Percentiles rank a stretch among this genome's conserved stretches.
These are phyloP conservation scores for Cheilosia urbana DNA, from an alignment of 2,888 invertebrate genomes.

Conservation along the genomic window DNA sequence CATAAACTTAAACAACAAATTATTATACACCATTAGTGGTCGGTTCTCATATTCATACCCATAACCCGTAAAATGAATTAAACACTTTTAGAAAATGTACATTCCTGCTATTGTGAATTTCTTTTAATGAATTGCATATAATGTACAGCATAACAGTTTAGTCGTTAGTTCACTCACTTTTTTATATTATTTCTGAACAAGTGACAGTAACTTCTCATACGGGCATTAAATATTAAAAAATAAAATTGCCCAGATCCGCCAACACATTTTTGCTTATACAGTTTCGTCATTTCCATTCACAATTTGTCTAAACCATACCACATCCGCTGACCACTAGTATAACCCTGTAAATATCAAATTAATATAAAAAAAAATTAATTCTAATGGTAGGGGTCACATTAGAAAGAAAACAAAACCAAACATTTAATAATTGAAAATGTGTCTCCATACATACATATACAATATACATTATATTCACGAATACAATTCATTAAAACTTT, in stretches of 20 bases:
- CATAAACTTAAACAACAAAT: slow-evolving; percentile 11
- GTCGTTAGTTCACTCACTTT: too few relatives aligned
- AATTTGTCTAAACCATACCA: not conserved
- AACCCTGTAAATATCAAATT: slow-evolving; percentile 54
- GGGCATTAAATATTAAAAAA: too few relatives aligned
- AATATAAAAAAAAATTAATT: slow-evolving; percentile 20
- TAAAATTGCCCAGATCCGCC: too few relatives aligned
- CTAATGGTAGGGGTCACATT: slow-evolving; percentile 49
- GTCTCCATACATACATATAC: slow-evolving; percentile 47
- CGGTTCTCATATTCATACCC: too few relatives aligned
- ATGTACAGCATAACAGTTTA: too few relatives aligned
- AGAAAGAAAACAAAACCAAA: slow-evolving; percentile 12
- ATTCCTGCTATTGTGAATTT: too few relatives aligned
- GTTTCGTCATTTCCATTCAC: not conserved
- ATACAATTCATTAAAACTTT: slow-evolving; percentile 47
- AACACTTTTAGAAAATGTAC: not conserved
- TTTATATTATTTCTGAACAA: too few relatives aligned
- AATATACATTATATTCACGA: slow-evolving; percentile 49
- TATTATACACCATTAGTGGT: slow-evolving; percentile 12
- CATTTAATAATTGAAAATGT: slow-evolving; percentile 54
- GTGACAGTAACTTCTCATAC: too few relatives aligned
- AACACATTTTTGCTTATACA: not conserved
- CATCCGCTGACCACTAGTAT: slow-evolving; percentile 20
- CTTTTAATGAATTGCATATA: too few relatives aligned
- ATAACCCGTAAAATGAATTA: not conserved